phyloP scores from a whole-genome alignment of 1,140 invertebrate species.

The Temnothorax longispinosus region DNA sequence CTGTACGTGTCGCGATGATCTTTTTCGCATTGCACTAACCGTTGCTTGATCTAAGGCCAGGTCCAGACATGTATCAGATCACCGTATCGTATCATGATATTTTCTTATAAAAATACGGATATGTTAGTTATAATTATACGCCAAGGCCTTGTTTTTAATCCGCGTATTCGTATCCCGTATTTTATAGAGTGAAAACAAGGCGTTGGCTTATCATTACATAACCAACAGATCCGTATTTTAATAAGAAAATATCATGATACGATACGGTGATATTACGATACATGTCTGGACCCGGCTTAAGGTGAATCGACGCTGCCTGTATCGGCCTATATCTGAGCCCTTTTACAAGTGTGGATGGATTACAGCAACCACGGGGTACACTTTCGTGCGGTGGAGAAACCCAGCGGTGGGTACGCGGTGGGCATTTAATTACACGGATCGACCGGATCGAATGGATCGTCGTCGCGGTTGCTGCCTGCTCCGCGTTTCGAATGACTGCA shows the following conservation, averaged over 20 bases:
- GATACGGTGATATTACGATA: too few relatives aligned
- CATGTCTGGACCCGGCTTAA: too few relatives aligned
- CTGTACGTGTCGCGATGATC: not conserved
- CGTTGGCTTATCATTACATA: too few relatives aligned
- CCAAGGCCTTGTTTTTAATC: too few relatives aligned
- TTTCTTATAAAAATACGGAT: too few relatives aligned
- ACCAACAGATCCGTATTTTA: too few relatives aligned
- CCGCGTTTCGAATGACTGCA: conserved; percentile 53
- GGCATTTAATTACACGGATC: conserved; percentile 68
- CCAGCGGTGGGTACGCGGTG: conserved; percentile 19
- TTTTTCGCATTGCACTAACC: conserved; percentile 7
- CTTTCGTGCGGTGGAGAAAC: conserved; percentile 53
- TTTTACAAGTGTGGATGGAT: conserved; percentile 51
- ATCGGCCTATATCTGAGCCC: not conserved
- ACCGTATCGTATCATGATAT: too few relatives aligned
- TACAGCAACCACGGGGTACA: conserved; percentile 53
- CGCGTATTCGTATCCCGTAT: too few relatives aligned
- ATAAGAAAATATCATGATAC: too few relatives aligned
- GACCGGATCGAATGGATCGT: conserved; percentile 44
- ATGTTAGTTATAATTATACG: too few relatives aligned
- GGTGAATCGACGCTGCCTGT: not conserved
- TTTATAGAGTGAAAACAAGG: too few relatives aligned
- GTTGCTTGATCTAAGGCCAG: not conserved
- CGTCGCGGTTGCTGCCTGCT: conserved; percentile 43
- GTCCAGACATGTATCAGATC: too few relatives aligned